Base-by-base conservation (phyloP, 1,140 invertebrate species). In the Theocolax elegans region DNA sequence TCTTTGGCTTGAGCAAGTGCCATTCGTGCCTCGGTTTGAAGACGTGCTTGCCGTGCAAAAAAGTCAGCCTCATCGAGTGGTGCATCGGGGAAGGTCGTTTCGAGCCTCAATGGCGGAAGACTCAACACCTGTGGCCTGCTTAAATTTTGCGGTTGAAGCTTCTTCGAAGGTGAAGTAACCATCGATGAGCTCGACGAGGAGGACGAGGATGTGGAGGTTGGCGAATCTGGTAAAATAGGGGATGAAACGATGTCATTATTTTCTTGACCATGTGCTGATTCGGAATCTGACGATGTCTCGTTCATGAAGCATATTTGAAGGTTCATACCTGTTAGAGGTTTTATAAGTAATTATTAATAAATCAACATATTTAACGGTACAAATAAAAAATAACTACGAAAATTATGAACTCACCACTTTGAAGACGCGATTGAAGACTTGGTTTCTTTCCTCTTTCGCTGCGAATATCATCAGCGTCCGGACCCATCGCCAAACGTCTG, bases 271-370 rank as follows among this genome's bases (percentile, higher is more conserved):
- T 91, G 87, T 44, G 90, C 90, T 56, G 91, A 93, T 80, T 93
- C 92, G 72, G 88, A 92, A 77, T 95, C 94, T 53, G 93, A 95
- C 17, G 92, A 92, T 49, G 93, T 93, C 80, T 97, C 95, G 83
- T 97, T 97, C 93, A 97, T 94, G 84, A 97, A 97, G 87, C 95
- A 95, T 76, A 97, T 96, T 88, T 97, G 95, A 17, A 97, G 89
- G 86, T 96, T 96, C 91, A 93, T 95, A 63, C 93, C 93, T 94
- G 83, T 17, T 1, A n/a, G n/a, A 7, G 3, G n/a, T n/a, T n/a
- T n/a, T n/a, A n/a, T n/a, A n/a, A n/a, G n/a, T n/a, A n/a, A n/a
- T n/a, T n/a, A n/a, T n/a, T n/a, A n/a, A n/a, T n/a, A n/a, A n/a
- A n/a, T n/a, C n/a, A n/a, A n/a, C n/a, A n/a, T n/a, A n/a, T n/a